Base-by-base conservation (phyloP, 2,797 vertebrate genomes). In the Chloroceryle amazona region DNA sequence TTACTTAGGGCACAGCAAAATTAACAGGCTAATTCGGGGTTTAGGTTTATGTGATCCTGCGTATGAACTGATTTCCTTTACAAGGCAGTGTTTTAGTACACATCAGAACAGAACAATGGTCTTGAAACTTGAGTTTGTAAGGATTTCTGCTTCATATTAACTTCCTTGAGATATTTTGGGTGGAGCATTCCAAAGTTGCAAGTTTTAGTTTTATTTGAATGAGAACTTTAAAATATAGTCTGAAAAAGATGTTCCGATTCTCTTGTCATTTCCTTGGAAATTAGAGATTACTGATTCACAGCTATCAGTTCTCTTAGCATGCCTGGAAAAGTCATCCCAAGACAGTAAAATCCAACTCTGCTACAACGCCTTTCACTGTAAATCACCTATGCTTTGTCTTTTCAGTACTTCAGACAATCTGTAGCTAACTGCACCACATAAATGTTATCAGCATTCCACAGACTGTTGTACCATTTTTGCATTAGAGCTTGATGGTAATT, bases 361-460 rank as follows among this genome's bases (percentile, higher is more conserved):
- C 23, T 35, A 35, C 76, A 58, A 35, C 16, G 61, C 67, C 72
- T 82, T 92, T 90, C 58, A 58, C 62, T 93, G 84, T 80, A 91
- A 95, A 81, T 90, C 18, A 31, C 63, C 47, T 70, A 2, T 35
- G 51, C 54, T 95, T 91, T 94, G 79, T 91, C 85, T 93, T 90
- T 75, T 84, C 39, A 3, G 1, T 70, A 52, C 58, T 93, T 93
- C 74, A 90, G 54, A 78, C 84, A 91, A 81, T 90, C 81, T 61
- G 62, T 68, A 91, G 68, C 85, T 92, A 92, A 68, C 85, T 93
- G 73, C 80, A 84, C 68, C 73, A 66, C 62, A 95, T 9, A 91
- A 96, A 91, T 89, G 89, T 97, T 97, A 96, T 96, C 95, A 95
- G 95, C 87, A 33, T 91, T 96, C 70, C 66, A 66, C 96, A 97